These are phyloP conservation scores for Drosophila quasianomalipes DNA, from an alignment of 2,888 invertebrate species.

Conservation along the genomic window DNA sequence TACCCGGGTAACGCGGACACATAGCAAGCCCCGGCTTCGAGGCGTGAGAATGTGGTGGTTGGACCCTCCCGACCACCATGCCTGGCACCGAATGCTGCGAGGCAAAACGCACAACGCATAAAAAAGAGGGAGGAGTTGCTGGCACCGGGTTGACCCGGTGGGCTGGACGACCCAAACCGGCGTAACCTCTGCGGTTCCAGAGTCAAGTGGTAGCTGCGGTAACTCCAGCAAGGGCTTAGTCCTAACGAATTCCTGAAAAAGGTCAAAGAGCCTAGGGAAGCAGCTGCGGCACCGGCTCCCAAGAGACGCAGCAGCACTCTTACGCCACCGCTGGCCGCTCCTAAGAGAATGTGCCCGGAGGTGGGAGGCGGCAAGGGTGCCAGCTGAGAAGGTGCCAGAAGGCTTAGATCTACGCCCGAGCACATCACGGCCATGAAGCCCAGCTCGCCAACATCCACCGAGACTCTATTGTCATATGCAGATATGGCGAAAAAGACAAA, in stretches of 20 bases:
- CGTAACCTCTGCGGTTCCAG: neutral
- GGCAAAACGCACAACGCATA: too few relatives aligned
- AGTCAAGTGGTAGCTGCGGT: neutral
- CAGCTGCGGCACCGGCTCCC: neutral
- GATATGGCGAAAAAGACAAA: neutral
- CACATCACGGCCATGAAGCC: neutral
- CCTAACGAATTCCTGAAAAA: neutral
- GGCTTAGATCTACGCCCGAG: neutral
- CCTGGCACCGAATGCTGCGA: too few relatives aligned
- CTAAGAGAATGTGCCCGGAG: neutral
- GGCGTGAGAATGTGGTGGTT: too few relatives aligned
- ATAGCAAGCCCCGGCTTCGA: too few relatives aligned
- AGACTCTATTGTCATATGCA: too few relatives aligned
- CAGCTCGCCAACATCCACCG: neutral
- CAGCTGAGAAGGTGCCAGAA: too few relatives aligned
- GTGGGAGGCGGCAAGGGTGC: neutral
- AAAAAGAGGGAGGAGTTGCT: too few relatives aligned
- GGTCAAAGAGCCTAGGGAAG: neutral
- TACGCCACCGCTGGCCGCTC: too few relatives aligned
- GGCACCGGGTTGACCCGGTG: too few relatives aligned
- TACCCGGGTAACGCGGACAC: too few relatives aligned
- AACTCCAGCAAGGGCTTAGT: neutral
- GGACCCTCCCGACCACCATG: too few relatives aligned
- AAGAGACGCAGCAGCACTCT: neutral
- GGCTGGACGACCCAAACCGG: neutral